Percentiles rank a stretch among this genome's conserved stretches.
Evolutionary conservation across 2,888 invertebrate species (phyloP).

Genomic region (Protodeltote pygarga): DNA sequence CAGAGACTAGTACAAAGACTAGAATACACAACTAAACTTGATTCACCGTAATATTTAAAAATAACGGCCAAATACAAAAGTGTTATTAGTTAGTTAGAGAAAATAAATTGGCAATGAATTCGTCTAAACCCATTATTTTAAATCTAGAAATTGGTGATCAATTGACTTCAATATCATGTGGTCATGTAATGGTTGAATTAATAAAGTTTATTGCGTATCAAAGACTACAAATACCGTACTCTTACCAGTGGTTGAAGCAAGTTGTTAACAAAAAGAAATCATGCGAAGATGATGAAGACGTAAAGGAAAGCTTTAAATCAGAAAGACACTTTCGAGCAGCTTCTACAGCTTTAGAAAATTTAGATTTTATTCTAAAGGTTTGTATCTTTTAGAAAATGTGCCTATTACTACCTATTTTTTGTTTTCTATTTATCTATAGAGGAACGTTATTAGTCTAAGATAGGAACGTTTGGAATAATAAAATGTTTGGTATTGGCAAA

Average conservation of each 20-base stretch:
- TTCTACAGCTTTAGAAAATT: constrained; percentile 75
- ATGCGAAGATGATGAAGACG: constrained; percentile 53
- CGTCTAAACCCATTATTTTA: constrained; percentile 59
- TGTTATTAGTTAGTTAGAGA: no score
- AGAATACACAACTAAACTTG: no score
- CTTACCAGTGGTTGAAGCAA: constrained; percentile 82
- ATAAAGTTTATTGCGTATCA: constrained; percentile 87
- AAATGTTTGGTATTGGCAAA: no score
- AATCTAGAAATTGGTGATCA: constrained; percentile 81
- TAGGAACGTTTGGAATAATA: no score
- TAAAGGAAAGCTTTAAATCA: constrained; percentile 73
- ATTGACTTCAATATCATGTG: constrained; percentile 86
- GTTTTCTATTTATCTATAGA: no score
- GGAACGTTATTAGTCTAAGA: no score
- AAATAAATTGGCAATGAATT: constrained; percentile 41
- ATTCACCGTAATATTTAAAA: neutral
- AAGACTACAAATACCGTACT: constrained; percentile 85
- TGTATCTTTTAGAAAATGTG: neutral
- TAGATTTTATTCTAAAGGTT: constrained; percentile 81
- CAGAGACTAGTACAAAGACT: no score
- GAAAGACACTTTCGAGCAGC: constrained; percentile 76
- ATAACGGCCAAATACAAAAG: neutral
- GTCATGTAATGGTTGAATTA: constrained; percentile 85
- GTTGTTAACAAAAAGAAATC: constrained; percentile 72
- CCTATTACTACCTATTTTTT: no score